Percentiles rank a stretch among this genome's conserved stretches.
Evolutionary conservation across 2,888 invertebrate species (phyloP).

Genomic region (Tenthredo distinguenda): DNA sequence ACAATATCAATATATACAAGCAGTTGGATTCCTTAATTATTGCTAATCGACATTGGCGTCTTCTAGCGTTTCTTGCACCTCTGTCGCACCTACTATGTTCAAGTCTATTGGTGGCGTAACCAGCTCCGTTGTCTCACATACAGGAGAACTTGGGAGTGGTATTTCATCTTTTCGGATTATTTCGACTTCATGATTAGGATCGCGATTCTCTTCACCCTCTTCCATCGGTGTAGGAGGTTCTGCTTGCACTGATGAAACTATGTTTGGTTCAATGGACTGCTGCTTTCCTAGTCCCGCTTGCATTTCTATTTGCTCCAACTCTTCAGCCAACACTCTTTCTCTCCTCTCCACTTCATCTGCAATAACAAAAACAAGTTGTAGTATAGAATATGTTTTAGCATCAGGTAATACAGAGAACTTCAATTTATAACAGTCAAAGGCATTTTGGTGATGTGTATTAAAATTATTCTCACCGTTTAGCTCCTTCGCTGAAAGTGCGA

Average conservation of each 20-base stretch:
- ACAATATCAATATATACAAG: conserved; percentile 58
- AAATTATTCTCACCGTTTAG: conserved; percentile 67
- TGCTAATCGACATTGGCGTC: conserved; percentile 74
- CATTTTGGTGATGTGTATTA: neutral
- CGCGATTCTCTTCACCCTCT: conserved; percentile 73
- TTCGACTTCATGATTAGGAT: conserved; percentile 71
- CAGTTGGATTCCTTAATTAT: conserved; percentile 56
- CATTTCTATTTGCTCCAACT: conserved; percentile 72
- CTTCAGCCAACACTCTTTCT: conserved; percentile 70
- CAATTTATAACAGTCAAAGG: neutral
- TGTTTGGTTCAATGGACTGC: conserved; percentile 63
- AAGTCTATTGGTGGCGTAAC: neutral
- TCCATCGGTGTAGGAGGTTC: conserved; percentile 61
- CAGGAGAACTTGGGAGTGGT: conserved; percentile 1
- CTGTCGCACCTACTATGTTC: conserved; percentile 61
- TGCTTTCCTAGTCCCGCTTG: conserved; percentile 71
- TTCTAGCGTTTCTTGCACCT: conserved; percentile 51
- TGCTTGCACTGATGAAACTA: conserved; percentile 51
- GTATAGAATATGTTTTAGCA: neutral
- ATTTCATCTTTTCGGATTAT: conserved; percentile 8
- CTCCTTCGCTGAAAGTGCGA: conserved; percentile 73
- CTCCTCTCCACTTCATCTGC: conserved; percentile 74
- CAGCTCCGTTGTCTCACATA: conserved; percentile 13
- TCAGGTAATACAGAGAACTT: conserved; percentile 26
- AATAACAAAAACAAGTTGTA: conserved; percentile 49